Conservation (phyloP, 2,797 vertebrate species). For the Picus viridis region DNA sequence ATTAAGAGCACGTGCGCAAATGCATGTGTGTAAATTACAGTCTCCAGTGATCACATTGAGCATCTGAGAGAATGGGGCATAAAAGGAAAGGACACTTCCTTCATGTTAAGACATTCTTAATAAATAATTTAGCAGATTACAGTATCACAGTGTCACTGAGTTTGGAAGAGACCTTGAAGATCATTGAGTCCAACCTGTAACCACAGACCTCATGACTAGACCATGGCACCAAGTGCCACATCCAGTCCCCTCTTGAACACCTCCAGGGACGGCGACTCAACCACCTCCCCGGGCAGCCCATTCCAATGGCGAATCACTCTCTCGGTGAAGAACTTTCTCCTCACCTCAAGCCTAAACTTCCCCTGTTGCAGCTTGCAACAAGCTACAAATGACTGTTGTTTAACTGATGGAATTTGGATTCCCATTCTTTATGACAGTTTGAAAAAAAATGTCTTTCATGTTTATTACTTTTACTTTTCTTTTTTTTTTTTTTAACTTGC, state of each 20-base stretch:
- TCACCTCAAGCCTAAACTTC: too few relatives aligned
- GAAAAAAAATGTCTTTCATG: background rate
- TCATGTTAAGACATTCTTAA: background rate
- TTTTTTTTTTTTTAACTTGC: background rate
- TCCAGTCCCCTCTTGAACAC: too few relatives aligned
- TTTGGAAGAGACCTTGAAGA: too few relatives aligned
- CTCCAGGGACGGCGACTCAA: too few relatives aligned
- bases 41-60: background rate
- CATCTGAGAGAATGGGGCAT: background rate
- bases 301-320: too few relatives aligned
- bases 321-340: too few relatives aligned
- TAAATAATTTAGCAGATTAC: background rate
- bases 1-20: background rate
- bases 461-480: background rate
- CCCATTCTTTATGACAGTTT: background rate
- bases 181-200: too few relatives aligned
- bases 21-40: background rate
- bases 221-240: too few relatives aligned
- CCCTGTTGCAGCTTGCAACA: too few relatives aligned
- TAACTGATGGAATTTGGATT: background rate
- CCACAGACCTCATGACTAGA: too few relatives aligned
- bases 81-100: background rate
- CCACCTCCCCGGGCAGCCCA: too few relatives aligned
- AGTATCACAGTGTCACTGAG: too few relatives aligned
- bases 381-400: background rate